phyloP scores from a whole-genome alignment of 2,888 invertebrate species.

The Julus scanicus region DNA sequence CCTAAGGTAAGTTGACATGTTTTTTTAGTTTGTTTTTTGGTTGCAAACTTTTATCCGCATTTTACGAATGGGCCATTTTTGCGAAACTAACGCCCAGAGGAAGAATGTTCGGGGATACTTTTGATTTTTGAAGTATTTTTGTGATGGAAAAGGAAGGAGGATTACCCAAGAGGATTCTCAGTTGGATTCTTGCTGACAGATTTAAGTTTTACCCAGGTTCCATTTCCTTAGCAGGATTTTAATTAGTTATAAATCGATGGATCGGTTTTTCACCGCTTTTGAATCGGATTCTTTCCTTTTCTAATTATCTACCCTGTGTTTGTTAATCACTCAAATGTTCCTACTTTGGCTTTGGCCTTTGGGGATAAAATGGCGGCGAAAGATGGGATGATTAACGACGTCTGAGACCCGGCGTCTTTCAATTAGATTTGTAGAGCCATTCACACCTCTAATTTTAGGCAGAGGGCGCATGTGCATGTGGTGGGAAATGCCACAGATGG shows the following conservation, averaged over 20 bases:
- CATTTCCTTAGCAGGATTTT: background rate
- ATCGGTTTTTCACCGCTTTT: background rate
- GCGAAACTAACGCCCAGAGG: background rate
- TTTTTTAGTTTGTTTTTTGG: background rate
- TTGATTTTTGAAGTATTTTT: background rate
- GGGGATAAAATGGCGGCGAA: background rate
- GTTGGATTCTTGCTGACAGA: background rate
- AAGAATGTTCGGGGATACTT: background rate
- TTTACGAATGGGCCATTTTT: background rate
- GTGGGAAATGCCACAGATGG: too few species aligned
- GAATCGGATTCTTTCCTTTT: background rate
- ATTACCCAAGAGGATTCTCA: background rate
- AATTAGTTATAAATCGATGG: constrained; percentile 20
- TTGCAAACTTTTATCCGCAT: background rate
- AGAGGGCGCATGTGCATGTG: background rate
- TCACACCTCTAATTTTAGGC: background rate
- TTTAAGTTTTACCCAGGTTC: background rate
- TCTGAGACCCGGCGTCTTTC: constrained; percentile 6
- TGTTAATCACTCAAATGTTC: constrained; percentile 23
- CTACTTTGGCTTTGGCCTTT: background rate
- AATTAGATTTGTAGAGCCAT: background rate
- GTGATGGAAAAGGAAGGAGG: background rate
- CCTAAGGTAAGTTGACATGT: background rate
- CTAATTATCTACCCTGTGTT: constrained; percentile 21
- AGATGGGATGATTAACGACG: constrained; percentile 17